Percentiles rank a stretch among this genome's conserved stretches.
Evolutionary conservation across 2,888 invertebrate genomes (phyloP).

Genomic region (Troides helena): DNA sequence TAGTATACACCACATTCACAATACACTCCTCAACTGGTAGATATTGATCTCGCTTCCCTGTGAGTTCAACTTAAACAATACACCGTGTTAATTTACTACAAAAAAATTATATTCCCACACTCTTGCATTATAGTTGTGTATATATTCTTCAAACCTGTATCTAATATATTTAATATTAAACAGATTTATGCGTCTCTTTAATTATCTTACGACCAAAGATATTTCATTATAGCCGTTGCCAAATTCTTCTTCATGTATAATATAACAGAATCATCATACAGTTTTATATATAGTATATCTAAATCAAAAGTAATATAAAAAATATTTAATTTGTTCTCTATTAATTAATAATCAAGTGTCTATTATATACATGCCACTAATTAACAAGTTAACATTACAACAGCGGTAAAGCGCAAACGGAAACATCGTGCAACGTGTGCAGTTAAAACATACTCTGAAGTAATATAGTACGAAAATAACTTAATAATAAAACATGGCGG

Average conservation of each 20-base stretch:
- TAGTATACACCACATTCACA: constrained; percentile 32
- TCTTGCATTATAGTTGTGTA: neutral
- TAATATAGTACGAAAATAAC: constrained; percentile 32
- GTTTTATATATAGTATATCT: no score
- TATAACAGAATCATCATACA: no score
- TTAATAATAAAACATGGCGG: constrained; percentile 34
- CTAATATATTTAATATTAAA: no score
- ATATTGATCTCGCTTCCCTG: constrained; percentile 17
- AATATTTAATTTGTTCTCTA: no score
- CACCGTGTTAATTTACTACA: constrained; percentile 7
- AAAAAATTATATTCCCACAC: constrained; percentile 4
- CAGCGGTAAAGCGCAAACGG: neutral
- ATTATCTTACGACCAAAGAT: no score
- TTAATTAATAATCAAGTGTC: neutral
- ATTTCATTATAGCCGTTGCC: no score
- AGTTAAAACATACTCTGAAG: constrained; percentile 3
- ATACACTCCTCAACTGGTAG: neutral
- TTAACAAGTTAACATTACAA: neutral
- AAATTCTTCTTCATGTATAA: no score
- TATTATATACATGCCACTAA: neutral
- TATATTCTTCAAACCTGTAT: no score
- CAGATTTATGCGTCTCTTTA: no score
- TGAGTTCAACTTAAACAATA: constrained; percentile 26
- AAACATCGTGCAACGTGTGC: neutral
- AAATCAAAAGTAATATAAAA: no score